Conservation (phyloP, 2,888 invertebrate species). For the Drosophila atroscutellata region DNA sequence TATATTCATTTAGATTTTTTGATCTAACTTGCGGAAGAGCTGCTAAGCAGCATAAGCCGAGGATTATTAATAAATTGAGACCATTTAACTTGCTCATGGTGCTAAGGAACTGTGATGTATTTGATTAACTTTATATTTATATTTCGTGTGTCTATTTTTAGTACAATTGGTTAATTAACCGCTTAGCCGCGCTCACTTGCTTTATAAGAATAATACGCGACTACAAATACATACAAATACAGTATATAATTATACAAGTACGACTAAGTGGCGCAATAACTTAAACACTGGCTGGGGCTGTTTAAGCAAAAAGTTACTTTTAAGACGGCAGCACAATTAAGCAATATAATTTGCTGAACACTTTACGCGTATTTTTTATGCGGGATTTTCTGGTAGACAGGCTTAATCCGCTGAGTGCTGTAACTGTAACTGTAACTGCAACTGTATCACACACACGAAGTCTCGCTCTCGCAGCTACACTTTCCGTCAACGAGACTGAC, state of each 20-base stretch:
- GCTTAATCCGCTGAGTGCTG: background rate
- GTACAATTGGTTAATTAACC: constrained; percentile 18
- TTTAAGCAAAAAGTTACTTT: constrained; percentile 2
- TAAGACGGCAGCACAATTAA: constrained; percentile 6
- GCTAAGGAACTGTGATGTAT: constrained; percentile 34
- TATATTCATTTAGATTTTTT: constrained; percentile 37
- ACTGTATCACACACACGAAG: constrained; percentile 4
- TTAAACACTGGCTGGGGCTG: constrained; percentile 32
- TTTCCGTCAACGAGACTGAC: constrained; percentile 56
- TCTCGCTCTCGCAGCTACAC: constrained; percentile 31
- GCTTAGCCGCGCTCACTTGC: constrained; percentile 29
- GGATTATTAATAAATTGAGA: constrained; percentile 35
- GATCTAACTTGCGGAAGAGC: constrained; percentile 37
- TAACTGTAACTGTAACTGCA: background rate
- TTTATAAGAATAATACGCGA: constrained; percentile 16
- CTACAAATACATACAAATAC: background rate
- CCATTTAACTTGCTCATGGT: constrained; percentile 35
- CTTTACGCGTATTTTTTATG: background rate
- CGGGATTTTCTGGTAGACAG: constrained; percentile 4
- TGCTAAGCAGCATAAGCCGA: constrained; percentile 45
- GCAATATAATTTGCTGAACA: constrained; percentile 13
- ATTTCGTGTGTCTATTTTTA: background rate
- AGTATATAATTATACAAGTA: constrained; percentile 16
- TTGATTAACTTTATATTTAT: background rate
- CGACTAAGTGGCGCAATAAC: constrained; percentile 27